Base-by-base conservation (phyloP, 1,140 invertebrate species). In the Ctenoplectra terminalis region DNA sequence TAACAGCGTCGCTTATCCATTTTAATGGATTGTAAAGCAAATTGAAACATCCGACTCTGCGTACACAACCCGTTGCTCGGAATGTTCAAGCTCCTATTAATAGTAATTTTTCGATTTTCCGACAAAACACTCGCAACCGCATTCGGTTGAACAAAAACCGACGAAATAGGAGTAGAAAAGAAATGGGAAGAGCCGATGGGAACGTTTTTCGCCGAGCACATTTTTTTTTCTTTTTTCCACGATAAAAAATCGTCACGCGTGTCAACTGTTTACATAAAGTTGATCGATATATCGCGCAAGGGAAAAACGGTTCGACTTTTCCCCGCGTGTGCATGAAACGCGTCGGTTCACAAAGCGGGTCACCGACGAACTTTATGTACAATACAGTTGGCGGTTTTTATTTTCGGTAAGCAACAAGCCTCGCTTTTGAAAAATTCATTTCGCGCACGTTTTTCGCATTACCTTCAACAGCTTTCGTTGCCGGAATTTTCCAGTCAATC, bases 401-500 rank as follows among this genome's bases (percentile, higher is more conserved):
- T 79, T 72, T 72, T 79, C 46, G 56, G 46, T n/a, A 29, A 60
- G 29, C 34, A 63, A 72, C 66, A 17, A 56, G 29, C 43, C 15
- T 26, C 58, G 56, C 48, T 43, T 8, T 34, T 72, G 56, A 26
- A 79, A 70, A 72, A 43, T 46, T 46, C 23, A 72, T 72, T 63
- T 63, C 46, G 34, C 9, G 43, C 77, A 56, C 34, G 46, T 52
- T 79, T 72, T 43, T 48, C 69, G 50, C 37, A 54, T 52, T 50
- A 50, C 31, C 56, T 61, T 74, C 48, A 56, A 17, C 67, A 48
- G 5, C 13, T 37, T 52, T 34, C 56, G 20, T 37, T 72, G 17
- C 17, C n/a, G 29, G 37, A 74, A 81, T 74, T 81, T 66, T 81
- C 60, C 48, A 66, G 2, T 6, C 76, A 50, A 58, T 77, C 34